Conservation (phyloP, 2,888 invertebrate genomes). For the Drosophila robusta region DNA sequence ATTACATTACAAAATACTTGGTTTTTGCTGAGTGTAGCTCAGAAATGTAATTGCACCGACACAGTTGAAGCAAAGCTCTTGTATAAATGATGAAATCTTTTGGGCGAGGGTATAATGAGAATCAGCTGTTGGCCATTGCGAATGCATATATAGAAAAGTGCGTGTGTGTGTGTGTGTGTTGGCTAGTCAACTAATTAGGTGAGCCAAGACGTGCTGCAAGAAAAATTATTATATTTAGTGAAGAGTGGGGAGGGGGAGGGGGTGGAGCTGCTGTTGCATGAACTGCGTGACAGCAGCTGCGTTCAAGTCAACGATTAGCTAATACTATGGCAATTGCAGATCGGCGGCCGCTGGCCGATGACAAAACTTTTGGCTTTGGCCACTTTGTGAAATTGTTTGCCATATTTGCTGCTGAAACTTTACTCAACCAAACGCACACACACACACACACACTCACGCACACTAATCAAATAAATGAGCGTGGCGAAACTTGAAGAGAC, state of each 20-base stretch:
- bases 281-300: constrained; percentile 20
- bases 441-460: constrained; percentile 17
- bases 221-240: background rate
- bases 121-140: background rate
- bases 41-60: no score
- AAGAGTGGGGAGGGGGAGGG: background rate
- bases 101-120: background rate
- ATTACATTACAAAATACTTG: no score
- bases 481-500: constrained; percentile 38
- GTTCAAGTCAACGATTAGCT: constrained; percentile 69
- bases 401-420: constrained; percentile 78
- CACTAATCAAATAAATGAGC: constrained; percentile 74
- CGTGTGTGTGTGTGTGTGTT: background rate
- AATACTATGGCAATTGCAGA: constrained; percentile 58
- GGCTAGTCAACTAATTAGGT: constrained; percentile 61
- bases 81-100: background rate
- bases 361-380: constrained; percentile 70
- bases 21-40: no score
- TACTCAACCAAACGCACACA: constrained; percentile 23
- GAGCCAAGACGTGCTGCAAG: constrained; percentile 39
- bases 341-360: constrained; percentile 51
- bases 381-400: constrained; percentile 80
- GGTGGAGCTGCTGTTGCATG: background rate
- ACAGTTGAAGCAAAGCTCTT: no score
- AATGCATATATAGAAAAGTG: background rate